A percentile compares a stretch with the other conserved stretches of the same genome.
Conservation (phyloP, 2,113 vertebrate genomes). For the Chloebia gouldiae region DNA sequence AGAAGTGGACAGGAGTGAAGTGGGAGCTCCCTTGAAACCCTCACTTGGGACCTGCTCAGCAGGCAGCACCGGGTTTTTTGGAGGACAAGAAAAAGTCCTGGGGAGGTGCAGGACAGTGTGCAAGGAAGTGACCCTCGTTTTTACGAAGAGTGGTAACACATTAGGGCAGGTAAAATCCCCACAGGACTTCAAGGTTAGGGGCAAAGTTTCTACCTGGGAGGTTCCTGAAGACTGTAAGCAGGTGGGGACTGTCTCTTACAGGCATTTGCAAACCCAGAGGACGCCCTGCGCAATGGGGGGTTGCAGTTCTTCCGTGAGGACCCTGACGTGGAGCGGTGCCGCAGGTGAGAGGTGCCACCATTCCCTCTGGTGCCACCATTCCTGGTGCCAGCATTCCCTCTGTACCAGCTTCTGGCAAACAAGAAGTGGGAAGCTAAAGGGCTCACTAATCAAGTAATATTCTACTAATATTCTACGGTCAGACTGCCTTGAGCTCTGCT, state of each 20-base stretch:
- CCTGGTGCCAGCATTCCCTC: not conserved
- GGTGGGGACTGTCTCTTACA: slow-evolving; percentile 34
- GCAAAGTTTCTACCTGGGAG: not conserved
- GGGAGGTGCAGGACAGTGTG: fast-evolving
- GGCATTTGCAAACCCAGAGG: slow-evolving; percentile 94
- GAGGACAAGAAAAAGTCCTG: not conserved
- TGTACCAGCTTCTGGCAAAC: not conserved
- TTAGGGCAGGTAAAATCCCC: not conserved
- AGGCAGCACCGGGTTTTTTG: not conserved
- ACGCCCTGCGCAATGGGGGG: slow-evolving; percentile 87
- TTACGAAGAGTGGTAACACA: not conserved
- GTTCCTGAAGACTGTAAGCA: not conserved
- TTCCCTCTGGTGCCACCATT: not conserved
- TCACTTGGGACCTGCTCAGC: not conserved
- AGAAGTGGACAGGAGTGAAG: not conserved
- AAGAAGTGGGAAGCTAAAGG: not conserved
- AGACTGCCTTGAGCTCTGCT: not conserved
- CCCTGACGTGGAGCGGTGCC: slow-evolving; percentile 86
- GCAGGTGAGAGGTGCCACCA: slow-evolving; percentile 60
- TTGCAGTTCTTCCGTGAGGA: slow-evolving; percentile 80
- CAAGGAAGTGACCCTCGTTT: fast-evolving
- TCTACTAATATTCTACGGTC: not conserved
- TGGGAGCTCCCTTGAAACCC: not conserved
- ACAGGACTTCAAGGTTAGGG: not conserved
- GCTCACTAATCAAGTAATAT: not conserved